Base-by-base conservation (phyloP, 2,113 vertebrate genomes). In the Melanerpes aurifrons region DNA sequence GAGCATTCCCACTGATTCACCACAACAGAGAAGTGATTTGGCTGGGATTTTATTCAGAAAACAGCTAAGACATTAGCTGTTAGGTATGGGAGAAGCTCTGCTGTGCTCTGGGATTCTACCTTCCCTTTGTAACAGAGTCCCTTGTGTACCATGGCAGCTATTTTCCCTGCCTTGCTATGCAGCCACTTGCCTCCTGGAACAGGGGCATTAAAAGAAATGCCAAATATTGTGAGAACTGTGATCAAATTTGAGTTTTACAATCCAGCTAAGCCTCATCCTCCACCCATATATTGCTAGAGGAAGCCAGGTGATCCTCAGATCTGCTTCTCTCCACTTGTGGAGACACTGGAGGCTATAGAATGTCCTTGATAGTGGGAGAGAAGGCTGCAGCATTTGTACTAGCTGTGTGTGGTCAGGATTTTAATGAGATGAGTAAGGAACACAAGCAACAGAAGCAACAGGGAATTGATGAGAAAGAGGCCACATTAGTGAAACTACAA, bases 1-100 rank as follows among this genome's bases (percentile, higher is more conserved):
- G 75, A 85, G 89, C 87, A 85, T 87, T 86, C 37, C n/a, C 87
- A 80, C 61, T 80, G 66, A 93, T 89, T 87, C 93, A 91, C 57
- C 58, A 80, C 45, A 75, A 94, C 62, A 68, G 79, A 91, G 69
- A 40, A 86, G 53, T 80, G 72, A 85, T 68, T 32, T 83, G 89
- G 14, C 75, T 86, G 79, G 58, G 75, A 90, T 80, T 87, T 89
- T 25, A 72, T 61, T 58, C 79, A 92, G 47, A 82, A 85, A 87
- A 70, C 17, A 66, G 81, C 69, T 53, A 63, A 80, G 85, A 93
- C 31, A 54, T 53, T 53, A 53, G 50, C 48, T 50, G 48, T 25
- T 54, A 92, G 64, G 61, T 79, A 68, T n/a, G 43, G 28, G 28
- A 37, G 62, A 67, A 92, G 57, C 53, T 89, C 53, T 82, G 63